A percentile compares a stretch with the other conserved stretches of the same genome.
phyloP scores from a whole-genome alignment of 2,797 vertebrate genomes.

The Coregonus sp. region DNA sequence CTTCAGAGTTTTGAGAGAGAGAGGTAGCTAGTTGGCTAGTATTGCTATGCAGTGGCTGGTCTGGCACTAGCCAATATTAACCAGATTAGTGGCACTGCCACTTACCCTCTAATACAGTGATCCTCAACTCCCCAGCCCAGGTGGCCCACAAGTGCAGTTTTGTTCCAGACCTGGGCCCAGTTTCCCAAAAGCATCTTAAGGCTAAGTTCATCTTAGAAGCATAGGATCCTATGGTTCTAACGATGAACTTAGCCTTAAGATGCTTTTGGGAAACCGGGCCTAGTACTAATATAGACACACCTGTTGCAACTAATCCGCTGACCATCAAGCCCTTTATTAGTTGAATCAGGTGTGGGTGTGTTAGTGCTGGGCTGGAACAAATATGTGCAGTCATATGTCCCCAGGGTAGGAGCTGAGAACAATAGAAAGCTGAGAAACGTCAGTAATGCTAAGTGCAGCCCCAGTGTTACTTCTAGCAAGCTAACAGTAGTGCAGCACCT shows the following conservation, averaged over 20 bases:
- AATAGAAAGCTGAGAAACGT: not conserved
- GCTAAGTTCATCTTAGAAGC: too few species aligned
- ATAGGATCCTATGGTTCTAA: too few species aligned
- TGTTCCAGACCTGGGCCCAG: not conserved
- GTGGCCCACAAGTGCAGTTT: not conserved
- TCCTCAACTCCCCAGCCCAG: not conserved
- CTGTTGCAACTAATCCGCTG: not conserved
- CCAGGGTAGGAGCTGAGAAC: not conserved
- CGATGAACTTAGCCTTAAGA: too few species aligned
- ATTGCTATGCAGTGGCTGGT: not conserved
- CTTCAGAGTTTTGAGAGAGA: not conserved
- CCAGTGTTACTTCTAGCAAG: not conserved
- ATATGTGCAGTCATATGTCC: too few species aligned
- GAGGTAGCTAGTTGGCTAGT: not conserved
- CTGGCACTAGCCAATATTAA: too few species aligned
- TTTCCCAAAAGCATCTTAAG: too few species aligned
- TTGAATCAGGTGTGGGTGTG: not conserved
- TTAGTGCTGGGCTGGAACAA: too few species aligned
- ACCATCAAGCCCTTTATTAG: not conserved
- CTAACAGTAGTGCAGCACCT: too few species aligned
- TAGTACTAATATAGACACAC: not conserved
- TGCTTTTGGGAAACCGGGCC: too few species aligned
- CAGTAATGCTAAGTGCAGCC: not conserved
- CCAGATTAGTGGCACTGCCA: not conserved
- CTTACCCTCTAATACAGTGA: not conserved